These are phyloP conservation scores for Tyrannus savana DNA, from an alignment of 2,113 vertebrate genomes.

Conservation along the genomic window DNA sequence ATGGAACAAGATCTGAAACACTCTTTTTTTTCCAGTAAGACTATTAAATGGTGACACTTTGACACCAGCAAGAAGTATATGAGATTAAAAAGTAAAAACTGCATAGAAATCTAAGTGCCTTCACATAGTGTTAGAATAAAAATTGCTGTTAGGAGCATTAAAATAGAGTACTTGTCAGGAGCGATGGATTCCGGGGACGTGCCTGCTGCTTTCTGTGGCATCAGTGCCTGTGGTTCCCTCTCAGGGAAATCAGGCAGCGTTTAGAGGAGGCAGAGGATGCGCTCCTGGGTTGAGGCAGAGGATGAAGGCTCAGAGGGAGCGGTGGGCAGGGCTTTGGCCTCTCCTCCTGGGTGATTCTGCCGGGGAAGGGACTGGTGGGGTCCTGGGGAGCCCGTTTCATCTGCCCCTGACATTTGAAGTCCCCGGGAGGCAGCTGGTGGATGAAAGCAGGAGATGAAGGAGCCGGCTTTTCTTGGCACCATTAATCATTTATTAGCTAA, in stretches of 20 bases:
- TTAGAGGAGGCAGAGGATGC: neutral
- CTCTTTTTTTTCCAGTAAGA: slow-evolving; percentile 33
- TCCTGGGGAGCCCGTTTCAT: neutral
- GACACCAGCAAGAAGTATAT: slow-evolving; percentile 56
- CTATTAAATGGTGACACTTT: slow-evolving; percentile 56
- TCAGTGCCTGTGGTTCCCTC: neutral
- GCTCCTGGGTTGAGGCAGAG: rapidly evolving
- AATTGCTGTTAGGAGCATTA: slow-evolving; percentile 47
- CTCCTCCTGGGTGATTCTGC: rapidly evolving
- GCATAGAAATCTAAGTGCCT: slow-evolving; percentile 51
- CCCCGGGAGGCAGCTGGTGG: slow-evolving; percentile 32
- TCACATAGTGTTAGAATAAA: slow-evolving; percentile 19
- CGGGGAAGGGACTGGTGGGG: neutral
- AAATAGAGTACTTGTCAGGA: slow-evolving; percentile 35
- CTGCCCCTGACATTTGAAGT: neutral
- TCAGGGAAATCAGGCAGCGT: neutral
- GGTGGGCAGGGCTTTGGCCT: neutral
- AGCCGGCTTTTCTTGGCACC: slow-evolving; percentile 19
- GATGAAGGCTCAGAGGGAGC: neutral
- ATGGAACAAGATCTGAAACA: slow-evolving; percentile 49
- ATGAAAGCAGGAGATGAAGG: slow-evolving; percentile 58
- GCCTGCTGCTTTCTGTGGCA: neutral
- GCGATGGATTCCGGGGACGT: neutral
- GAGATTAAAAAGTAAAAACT: slow-evolving; percentile 64
- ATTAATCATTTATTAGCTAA: slow-evolving; percentile 70